A percentile compares a stretch with the other conserved stretches of the same genome.
These are phyloP conservation scores for Haemorhous mexicanus DNA, from an alignment of 2,113 vertebrate species.

Conservation along the genomic window DNA sequence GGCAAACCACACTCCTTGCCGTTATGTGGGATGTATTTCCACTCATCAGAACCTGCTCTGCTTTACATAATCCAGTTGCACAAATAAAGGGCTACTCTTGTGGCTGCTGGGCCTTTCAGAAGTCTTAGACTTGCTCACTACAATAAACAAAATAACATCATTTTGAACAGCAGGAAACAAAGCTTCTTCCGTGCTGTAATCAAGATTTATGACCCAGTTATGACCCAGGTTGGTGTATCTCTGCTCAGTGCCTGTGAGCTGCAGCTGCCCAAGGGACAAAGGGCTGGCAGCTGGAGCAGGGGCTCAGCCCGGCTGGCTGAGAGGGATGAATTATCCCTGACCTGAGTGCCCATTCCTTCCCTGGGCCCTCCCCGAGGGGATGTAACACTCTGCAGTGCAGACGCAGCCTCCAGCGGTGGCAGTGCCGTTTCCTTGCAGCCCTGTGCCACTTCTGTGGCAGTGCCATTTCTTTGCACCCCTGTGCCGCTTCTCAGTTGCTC, in stretches of 20 bases:
- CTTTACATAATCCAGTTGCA: not conserved
- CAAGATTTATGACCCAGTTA: not conserved
- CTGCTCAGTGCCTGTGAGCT: accelerated
- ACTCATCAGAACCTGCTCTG: not conserved
- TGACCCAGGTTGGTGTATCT: no score
- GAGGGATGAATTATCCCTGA: not conserved
- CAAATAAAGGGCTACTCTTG: not conserved
- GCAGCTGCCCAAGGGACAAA: not conserved
- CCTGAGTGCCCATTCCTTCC: accelerated
- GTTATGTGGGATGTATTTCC: accelerated
- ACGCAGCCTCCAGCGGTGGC: accelerated
- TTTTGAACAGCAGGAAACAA: not conserved
- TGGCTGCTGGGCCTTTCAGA: not conserved
- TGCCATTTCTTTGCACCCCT: not conserved
- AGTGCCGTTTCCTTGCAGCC: no score
- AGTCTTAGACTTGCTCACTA: not conserved
- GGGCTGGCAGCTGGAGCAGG: not conserved
- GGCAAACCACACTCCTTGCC: not conserved
- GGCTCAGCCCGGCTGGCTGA: accelerated
- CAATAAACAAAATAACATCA: accelerated
- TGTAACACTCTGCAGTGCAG: accelerated
- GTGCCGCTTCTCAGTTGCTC: not conserved
- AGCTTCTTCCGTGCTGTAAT: not conserved
- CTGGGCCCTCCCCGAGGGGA: accelerated
- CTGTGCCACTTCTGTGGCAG: not conserved